Evolutionary conservation across 2,888 invertebrate genomes (phyloP).

Genomic region (Agrotis segetum): DNA sequence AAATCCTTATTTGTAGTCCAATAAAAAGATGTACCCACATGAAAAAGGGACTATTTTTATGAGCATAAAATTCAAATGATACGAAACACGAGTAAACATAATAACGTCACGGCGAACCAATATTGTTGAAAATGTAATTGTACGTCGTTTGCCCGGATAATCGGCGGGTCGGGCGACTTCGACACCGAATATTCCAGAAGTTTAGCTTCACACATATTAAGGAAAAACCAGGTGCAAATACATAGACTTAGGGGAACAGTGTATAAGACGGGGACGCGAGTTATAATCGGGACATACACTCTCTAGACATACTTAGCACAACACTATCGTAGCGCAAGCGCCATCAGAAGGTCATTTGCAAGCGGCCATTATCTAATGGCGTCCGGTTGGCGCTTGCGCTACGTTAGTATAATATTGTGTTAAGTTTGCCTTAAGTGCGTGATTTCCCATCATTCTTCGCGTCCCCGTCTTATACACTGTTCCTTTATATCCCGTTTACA

Average conservation of each 20-base stretch:
- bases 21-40: conserved; percentile 43
- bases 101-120: conserved; percentile 60
- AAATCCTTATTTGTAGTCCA: conserved; percentile 38
- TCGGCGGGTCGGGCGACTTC: conserved; percentile 32
- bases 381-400: no score
- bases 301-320: no score
- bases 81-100: conserved; percentile 53
- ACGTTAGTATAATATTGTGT: no score
- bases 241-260: no score
- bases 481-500: neutral
- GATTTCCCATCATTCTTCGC: no score
- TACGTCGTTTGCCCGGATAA: conserved; percentile 53
- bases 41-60: conserved; percentile 54
- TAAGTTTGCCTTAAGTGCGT: no score
- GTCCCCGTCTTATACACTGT: no score
- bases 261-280: no score
- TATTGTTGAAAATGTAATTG: conserved; percentile 66
- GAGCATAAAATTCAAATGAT: conserved; percentile 52
- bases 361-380: no score
- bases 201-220: neutral
- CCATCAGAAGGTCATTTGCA: no score
- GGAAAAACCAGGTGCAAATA: neutral
- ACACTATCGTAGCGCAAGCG: no score
- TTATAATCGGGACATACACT: no score
- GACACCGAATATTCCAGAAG: neutral